Percentiles rank a stretch among this genome's conserved stretches.
These are phyloP conservation scores for Sebastes flavidus DNA, from an alignment of 2,797 vertebrate genomes.

Conservation along the genomic window DNA sequence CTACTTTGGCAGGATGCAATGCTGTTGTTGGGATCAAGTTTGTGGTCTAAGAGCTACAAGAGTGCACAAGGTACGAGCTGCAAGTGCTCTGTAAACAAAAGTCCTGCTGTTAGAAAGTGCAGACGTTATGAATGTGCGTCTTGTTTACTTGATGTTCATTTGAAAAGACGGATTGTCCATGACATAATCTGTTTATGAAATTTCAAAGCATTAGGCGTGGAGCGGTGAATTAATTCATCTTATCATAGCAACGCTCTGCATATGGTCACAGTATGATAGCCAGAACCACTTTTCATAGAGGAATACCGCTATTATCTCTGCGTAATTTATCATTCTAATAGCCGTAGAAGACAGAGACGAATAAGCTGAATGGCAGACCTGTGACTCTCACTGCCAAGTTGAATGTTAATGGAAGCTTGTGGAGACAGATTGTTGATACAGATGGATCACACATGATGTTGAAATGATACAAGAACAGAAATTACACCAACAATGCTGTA, in stretches of 20 bases:
- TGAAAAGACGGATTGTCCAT: slow-evolving; percentile 40
- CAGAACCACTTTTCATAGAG: slow-evolving; percentile 35
- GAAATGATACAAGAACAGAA: slow-evolving; percentile 7
- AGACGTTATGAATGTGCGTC: slow-evolving; percentile 2
- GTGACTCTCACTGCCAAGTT: slow-evolving; percentile 38
- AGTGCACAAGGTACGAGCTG: background rate
- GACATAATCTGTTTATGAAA: slow-evolving; percentile 49
- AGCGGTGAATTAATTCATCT: slow-evolving; percentile 43
- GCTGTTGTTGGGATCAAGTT: slow-evolving; percentile 3
- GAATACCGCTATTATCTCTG: slow-evolving; percentile 44
- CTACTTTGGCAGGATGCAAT: slow-evolving; percentile 17
- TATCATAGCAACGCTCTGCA: slow-evolving; percentile 10
- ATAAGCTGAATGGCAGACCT: slow-evolving; percentile 32
- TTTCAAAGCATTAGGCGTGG: slow-evolving; percentile 28
- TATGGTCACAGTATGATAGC: slow-evolving; percentile 47
- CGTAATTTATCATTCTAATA: slow-evolving; percentile 60
- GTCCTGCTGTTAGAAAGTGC: background rate
- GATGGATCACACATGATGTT: slow-evolving; percentile 29
- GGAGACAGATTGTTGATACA: slow-evolving; percentile 23
- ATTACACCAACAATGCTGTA: background rate
- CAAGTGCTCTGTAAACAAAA: slow-evolving; percentile 30
- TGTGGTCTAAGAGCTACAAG: background rate
- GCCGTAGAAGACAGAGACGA: slow-evolving; percentile 43
- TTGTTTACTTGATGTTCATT: slow-evolving; percentile 28
- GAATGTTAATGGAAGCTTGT: slow-evolving; percentile 50